Evolutionary conservation across 1,140 invertebrate species (phyloP).

Genomic region (Adelges cooleyi): DNA sequence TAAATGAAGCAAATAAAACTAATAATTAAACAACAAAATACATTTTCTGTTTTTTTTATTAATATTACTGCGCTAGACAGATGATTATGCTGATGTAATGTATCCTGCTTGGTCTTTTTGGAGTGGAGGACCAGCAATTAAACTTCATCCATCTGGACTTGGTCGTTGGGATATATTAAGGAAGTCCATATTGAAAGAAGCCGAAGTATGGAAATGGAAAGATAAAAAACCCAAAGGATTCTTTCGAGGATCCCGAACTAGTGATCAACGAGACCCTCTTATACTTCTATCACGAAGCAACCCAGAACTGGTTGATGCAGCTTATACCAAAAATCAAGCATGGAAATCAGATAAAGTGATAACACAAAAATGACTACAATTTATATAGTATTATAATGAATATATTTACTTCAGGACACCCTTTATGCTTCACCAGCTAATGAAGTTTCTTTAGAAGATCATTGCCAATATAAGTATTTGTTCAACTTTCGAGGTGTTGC

Average conservation of each 20-base stretch:
- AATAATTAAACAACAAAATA: too few species aligned
- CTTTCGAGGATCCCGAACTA: constrained; percentile 89
- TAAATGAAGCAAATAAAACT: too few species aligned
- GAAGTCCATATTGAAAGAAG: constrained; percentile 53
- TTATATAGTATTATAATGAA: neutral
- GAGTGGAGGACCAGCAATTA: constrained; percentile 92
- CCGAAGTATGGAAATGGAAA: constrained; percentile 61
- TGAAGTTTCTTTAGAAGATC: constrained; percentile 81
- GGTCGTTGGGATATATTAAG: constrained; percentile 84
- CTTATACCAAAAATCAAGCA: constrained; percentile 96
- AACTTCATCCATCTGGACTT: constrained; percentile 80
- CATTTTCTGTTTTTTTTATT: too few species aligned
- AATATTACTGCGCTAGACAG: constrained; percentile 45
- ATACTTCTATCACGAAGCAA: constrained; percentile 67
- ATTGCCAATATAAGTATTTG: constrained; percentile 88
- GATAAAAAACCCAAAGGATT: constrained; percentile 66
- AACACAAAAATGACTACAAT: neutral
- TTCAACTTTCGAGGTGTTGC: constrained; percentile 95
- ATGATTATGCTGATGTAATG: constrained; percentile 79
- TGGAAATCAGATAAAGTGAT: constrained; percentile 80
- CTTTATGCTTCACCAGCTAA: constrained; percentile 63
- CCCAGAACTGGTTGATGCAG: constrained; percentile 74
- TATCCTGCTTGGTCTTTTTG: constrained; percentile 97
- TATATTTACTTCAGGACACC: constrained; percentile 58
- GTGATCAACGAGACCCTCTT: constrained; percentile 77